These are phyloP conservation scores for Cheilosia urbana DNA, from an alignment of 2,888 invertebrate species.

Conservation along the genomic window DNA sequence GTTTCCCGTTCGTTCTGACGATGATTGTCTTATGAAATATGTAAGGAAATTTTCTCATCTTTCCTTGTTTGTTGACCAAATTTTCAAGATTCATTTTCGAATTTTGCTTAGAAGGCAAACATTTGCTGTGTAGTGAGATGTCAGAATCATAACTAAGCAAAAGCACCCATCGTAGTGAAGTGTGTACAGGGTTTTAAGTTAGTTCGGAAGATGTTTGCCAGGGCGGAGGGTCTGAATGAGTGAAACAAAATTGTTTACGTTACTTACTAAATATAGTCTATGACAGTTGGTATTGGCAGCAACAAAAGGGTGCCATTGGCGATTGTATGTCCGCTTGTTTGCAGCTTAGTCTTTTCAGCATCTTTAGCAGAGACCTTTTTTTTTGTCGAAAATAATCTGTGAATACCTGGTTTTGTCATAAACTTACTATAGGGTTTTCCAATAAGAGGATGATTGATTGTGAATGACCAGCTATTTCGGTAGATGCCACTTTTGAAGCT, in stretches of 20 bases:
- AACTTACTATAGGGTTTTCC: too few relatives aligned
- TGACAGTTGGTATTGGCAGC: too few relatives aligned
- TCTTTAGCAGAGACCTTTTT: too few relatives aligned
- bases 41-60: constrained; percentile 2
- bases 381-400: too few relatives aligned
- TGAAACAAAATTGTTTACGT: not conserved
- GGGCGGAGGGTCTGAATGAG: not conserved
- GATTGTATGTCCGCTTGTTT: too few relatives aligned
- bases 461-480: too few relatives aligned
- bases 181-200: not conserved
- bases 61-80: constrained; percentile 52
- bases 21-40: constrained; percentile 58
- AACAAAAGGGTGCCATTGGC: too few relatives aligned
- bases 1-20: constrained; percentile 38
- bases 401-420: too few relatives aligned
- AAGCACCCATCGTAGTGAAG: not conserved
- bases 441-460: too few relatives aligned
- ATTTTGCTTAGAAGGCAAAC: constrained; percentile 24
- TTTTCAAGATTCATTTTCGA: constrained; percentile 38
- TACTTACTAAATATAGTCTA: too few relatives aligned
- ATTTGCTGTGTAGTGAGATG: not conserved
- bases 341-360: too few relatives aligned
- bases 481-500: too few relatives aligned
- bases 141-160: not conserved
- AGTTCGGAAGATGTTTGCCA: not conserved